Evolutionary conservation across 2,888 invertebrate genomes (phyloP).

Genomic region (Alcis repandata): DNA sequence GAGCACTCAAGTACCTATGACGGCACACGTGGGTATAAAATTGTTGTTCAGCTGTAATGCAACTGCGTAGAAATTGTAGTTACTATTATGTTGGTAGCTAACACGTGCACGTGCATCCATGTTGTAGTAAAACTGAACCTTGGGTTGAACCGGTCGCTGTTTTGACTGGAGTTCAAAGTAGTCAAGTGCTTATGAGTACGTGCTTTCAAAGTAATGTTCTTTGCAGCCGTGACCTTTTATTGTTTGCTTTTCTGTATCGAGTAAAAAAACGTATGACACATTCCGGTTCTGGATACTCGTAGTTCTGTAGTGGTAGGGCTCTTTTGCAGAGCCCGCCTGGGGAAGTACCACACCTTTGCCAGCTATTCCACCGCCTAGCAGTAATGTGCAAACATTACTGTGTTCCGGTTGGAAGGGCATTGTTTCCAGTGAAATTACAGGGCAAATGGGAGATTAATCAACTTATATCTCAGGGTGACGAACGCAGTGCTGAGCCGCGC

Average conservation of each 20-base stretch:
- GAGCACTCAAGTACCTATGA: not conserved
- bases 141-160: slow-evolving; percentile 2
- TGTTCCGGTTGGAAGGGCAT: no score
- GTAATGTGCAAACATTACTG: no score
- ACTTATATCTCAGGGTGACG: no score
- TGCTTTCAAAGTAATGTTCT: slow-evolving; percentile 15
- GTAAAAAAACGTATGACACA: not conserved
- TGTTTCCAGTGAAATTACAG: no score
- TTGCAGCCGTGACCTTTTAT: slow-evolving; percentile 17
- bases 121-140: slow-evolving; percentile 12
- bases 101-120: not conserved
- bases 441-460: no score
- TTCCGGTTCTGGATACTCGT: not conserved
- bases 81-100: not conserved
- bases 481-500: no score
- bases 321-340: no score
- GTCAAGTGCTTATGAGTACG: not conserved
- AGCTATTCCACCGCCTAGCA: no score
- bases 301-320: no score
- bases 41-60: not conserved
- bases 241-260: not conserved
- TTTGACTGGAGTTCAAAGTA: not conserved
- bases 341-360: no score
- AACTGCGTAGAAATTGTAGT: not conserved
- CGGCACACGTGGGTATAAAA: slow-evolving; percentile 1